Evolutionary conservation across 2,888 invertebrate species (phyloP).

Genomic region (Xestia sexstrigata): DNA sequence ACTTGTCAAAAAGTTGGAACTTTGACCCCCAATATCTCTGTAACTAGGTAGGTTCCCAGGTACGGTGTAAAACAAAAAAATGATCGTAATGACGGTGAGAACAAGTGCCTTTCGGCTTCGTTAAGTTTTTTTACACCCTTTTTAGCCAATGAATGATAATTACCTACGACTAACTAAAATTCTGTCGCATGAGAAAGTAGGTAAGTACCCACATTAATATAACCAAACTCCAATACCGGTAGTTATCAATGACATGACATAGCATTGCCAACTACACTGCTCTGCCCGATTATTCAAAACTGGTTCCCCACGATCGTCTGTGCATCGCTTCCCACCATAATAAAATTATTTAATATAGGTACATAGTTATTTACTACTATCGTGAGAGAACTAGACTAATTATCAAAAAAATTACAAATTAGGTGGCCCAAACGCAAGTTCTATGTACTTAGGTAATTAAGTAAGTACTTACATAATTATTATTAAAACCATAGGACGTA

Average conservation of each 20-base stretch:
- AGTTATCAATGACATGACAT: neutral
- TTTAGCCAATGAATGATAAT: neutral
- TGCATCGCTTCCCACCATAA: neutral
- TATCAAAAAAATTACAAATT: neutral
- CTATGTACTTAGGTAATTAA: neutral
- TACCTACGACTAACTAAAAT: neutral
- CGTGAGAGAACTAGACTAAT: neutral
- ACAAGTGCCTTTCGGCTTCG: no score
- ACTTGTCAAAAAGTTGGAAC: no score
- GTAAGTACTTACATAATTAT: no score
- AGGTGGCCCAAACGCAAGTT: neutral
- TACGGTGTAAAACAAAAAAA: no score
- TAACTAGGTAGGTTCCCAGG: no score
- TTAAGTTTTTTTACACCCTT: no score
- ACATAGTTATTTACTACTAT: no score
- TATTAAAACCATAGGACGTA: neutral
- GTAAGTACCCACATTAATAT: neutral
- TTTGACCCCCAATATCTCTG: no score
- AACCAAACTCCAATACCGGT: neutral
- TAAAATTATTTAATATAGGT: no score
- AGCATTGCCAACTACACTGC: neutral
- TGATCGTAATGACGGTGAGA: no score
- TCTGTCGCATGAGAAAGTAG: neutral
- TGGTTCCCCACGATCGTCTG: neutral
- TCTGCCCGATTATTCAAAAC: neutral